phyloP scores from a whole-genome alignment of 1,140 invertebrate genomes.

The Aphis craccivora region DNA sequence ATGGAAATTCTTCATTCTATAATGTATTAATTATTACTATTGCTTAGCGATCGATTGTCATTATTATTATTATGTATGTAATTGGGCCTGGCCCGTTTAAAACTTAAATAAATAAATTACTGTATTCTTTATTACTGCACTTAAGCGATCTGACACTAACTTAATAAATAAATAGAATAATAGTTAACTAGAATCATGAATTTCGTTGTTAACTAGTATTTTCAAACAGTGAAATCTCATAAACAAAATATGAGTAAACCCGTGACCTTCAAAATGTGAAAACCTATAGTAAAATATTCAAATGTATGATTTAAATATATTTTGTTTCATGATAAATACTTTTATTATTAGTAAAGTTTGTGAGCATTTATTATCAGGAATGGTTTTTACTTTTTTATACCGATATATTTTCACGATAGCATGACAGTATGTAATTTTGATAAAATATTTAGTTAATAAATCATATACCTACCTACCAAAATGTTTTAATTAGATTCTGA shows the following conservation, averaged over 20 bases:
- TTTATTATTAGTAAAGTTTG: conserved; percentile 21
- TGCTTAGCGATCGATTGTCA: too few species aligned
- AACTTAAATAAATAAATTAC: too few species aligned
- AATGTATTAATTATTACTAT: too few species aligned
- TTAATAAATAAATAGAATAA: too few species aligned
- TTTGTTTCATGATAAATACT: conserved; percentile 6
- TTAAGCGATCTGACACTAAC: too few species aligned
- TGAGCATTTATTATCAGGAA: neutral
- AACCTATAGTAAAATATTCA: neutral
- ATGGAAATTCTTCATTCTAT: too few species aligned
- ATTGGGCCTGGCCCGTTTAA: too few species aligned
- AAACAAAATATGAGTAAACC: neutral
- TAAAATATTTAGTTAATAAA: neutral
- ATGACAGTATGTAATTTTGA: neutral
- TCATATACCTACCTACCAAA: neutral
- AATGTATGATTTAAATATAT: neutral
- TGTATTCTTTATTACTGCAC: too few species aligned
- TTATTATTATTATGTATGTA: too few species aligned
- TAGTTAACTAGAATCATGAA: neutral
- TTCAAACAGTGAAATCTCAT: neutral
- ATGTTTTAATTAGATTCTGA: neutral
- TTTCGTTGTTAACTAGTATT: neutral
- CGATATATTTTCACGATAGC: neutral
- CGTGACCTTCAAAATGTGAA: neutral
- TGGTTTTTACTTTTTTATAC: neutral